Conservation (phyloP, 2,888 invertebrate genomes). For the Pristionchus entomophagus region DNA sequence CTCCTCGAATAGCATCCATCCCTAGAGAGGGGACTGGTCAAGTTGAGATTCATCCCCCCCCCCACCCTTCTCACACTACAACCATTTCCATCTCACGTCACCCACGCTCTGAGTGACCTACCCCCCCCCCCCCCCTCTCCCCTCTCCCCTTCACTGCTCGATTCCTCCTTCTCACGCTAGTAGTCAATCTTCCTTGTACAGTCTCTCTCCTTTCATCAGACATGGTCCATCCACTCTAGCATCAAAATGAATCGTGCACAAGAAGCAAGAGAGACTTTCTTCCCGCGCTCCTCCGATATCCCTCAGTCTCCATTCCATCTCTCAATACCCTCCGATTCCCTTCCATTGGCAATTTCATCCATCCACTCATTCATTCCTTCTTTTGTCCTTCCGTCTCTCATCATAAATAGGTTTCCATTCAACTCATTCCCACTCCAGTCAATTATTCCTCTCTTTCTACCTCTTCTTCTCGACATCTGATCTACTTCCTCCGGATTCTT, state of each 20-base stretch:
- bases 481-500: conserved; percentile 2
- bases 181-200: background rate
- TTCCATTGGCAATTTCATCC: background rate
- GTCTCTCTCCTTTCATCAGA: too few species aligned
- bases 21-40: background rate
- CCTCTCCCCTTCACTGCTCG: background rate
- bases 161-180: background rate
- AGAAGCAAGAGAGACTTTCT: background rate
- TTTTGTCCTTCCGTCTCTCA: background rate
- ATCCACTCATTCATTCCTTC: background rate
- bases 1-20: background rate
- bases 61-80: background rate
- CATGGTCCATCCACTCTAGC: background rate
- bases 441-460: background rate
- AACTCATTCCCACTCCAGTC: conserved; percentile 18
- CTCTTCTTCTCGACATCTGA: background rate
- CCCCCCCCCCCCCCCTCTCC: background rate
- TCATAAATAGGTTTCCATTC: background rate
- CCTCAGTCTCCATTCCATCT: background rate
- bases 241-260: background rate
- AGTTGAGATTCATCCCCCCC: background rate
- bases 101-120: too few species aligned
- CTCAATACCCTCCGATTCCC: conserved; percentile 1
- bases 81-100: background rate
- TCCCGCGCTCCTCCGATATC: conserved; percentile 33